Evolutionary conservation across 2,113 vertebrate species (phyloP).

Genomic region (Ophiodon elongatus): DNA sequence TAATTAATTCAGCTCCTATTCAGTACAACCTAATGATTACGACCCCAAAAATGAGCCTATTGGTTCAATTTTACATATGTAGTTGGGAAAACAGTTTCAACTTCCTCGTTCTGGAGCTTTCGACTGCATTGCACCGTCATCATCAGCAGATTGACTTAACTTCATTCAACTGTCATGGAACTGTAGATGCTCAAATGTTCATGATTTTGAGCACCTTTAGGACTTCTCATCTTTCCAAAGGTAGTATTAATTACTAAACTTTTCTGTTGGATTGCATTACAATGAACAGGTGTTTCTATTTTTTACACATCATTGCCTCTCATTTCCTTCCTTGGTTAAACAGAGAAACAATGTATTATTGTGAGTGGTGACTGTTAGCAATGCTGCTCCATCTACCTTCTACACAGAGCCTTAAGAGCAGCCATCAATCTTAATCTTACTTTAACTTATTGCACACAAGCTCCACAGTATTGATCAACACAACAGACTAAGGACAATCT

Average conservation of each 20-base stretch:
- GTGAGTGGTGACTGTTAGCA: constrained; percentile 26
- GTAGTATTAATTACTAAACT: background rate
- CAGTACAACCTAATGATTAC: background rate
- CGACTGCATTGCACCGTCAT: background rate
- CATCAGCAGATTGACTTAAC: background rate
- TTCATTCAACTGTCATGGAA: background rate
- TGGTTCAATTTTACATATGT: background rate
- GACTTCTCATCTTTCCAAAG: background rate
- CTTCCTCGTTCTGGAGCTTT: background rate
- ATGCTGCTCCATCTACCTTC: constrained; percentile 26
- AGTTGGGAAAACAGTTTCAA: background rate
- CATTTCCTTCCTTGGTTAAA: constrained; percentile 19
- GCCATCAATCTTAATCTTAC: constrained; percentile 76
- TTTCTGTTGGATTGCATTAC: background rate
- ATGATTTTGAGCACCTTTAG: background rate
- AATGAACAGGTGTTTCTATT: background rate
- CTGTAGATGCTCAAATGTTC: background rate
- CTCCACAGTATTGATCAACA: constrained; percentile 63
- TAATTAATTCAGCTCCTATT: background rate
- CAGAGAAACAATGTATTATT: constrained; percentile 31
- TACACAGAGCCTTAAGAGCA: constrained; percentile 61
- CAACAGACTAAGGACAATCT: constrained; percentile 55
- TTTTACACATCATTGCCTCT: background rate
- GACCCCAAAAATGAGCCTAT: background rate
- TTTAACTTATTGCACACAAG: constrained; percentile 66